Percentiles rank a stretch among this genome's conserved stretches.
Evolutionary conservation across 2,797 vertebrate genomes (phyloP).

Genomic region (Geotrypetes seraphini): DNA sequence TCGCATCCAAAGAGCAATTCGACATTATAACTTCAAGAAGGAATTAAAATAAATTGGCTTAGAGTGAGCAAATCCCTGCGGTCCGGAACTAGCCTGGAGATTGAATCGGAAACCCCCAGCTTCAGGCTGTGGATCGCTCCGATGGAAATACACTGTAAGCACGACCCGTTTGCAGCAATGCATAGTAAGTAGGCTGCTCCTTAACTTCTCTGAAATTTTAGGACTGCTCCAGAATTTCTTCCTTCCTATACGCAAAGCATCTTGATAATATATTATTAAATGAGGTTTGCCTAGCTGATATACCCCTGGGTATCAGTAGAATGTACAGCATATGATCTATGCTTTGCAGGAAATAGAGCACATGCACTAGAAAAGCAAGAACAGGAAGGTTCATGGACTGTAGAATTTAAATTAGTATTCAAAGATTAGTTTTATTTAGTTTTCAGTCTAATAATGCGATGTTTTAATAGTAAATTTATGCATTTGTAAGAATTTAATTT

Average conservation of each 20-base stretch:
- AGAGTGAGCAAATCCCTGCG: too few relatives aligned
- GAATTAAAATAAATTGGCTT: too few relatives aligned
- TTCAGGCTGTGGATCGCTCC: slow-evolving; percentile 34
- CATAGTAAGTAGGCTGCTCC: slow-evolving; percentile 85
- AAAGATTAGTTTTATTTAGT: too few relatives aligned
- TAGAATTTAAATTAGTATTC: too few relatives aligned
- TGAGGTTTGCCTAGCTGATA: neutral
- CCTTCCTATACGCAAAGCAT: neutral
- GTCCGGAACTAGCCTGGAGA: too few relatives aligned
- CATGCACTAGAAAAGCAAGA: too few relatives aligned
- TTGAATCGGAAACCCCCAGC: neutral
- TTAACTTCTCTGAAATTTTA: slow-evolving; percentile 39
- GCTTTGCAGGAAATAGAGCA: neutral
- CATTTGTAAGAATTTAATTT: too few relatives aligned
- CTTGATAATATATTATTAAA: neutral
- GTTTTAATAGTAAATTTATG: too few relatives aligned
- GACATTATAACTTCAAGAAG: neutral
- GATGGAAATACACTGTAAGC: slow-evolving; percentile 99
- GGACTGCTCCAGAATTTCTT: neutral
- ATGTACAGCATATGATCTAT: neutral
- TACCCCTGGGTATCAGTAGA: neutral
- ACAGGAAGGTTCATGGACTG: too few relatives aligned
- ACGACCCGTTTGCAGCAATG: slow-evolving; percentile 98
- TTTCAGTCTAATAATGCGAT: too few relatives aligned
- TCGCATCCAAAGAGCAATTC: neutral